Evolutionary conservation across 1,140 invertebrate species (phyloP), one percentile per base, ranked within the genome.

Genomic region (Rhynchophorus ferrugineus): DNA sequence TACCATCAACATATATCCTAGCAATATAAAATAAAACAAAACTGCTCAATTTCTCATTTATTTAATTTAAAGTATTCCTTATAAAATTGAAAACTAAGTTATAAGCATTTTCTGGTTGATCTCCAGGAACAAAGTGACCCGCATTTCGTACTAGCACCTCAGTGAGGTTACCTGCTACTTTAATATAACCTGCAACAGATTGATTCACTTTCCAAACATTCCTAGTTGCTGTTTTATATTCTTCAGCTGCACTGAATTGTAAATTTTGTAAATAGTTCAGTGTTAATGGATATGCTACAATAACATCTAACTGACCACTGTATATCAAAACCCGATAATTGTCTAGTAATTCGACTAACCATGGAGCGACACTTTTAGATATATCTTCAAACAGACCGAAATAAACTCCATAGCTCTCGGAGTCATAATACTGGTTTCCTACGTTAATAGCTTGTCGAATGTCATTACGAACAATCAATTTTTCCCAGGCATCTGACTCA

Each of bases 251-350:
- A 17, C 69, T 65, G 78, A 87, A 90, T 3, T 81, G 62, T 2
- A 90, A 63, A 24, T 79, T 72, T 43, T 67, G 64, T 7, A 91
- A 60, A 65, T 82, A 89, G 54, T 80, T 81, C 57, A 80, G 79
- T 0, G 87, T 89, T 3, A 85, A 69, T 7, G 87, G 82, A 62
- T 89, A 88, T 0, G 87, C 82, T 3, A 89, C 81, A 46, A 91
- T 89, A 35, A 92, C 82, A 67, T 93, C 89, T 44, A 91, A 69
- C 65, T 91, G 87, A 5, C 89, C 89, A 64, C 82, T 90, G 67
- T 89, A 91, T 54, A 85, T 75, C 22, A 87, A 58, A 1, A 85
- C 76, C 67, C 73, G 73, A 63, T 87, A 89, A 55, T 80, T 61
- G 38, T 63, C 79, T 59, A 73, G 79, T 0, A 95, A 68, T 49